These are phyloP conservation scores for Eumerus sabulonum DNA, from an alignment of 2,888 invertebrate species.

Conservation along the genomic window DNA sequence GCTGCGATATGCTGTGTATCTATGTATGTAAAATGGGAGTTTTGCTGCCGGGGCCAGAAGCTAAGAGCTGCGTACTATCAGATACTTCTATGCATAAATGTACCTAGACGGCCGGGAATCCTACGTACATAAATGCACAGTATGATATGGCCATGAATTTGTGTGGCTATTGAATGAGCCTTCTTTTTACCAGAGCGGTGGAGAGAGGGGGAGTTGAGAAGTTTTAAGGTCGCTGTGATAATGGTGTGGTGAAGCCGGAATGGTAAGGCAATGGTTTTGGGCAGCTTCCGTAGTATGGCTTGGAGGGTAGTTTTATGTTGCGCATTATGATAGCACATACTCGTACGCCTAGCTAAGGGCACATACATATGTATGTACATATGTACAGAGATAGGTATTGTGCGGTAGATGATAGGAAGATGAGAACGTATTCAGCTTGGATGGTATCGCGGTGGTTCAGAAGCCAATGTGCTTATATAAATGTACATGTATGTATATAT, in stretches of 20 bases:
- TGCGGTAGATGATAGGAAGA: not conserved
- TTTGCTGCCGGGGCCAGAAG: slow-evolving; percentile 27
- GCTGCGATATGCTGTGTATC: slow-evolving; percentile 25
- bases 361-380: too few species aligned
- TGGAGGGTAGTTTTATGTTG: slow-evolving; percentile 65
- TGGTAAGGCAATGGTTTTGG: slow-evolving; percentile 25
- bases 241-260: slow-evolving; percentile 33
- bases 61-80: slow-evolving; percentile 17
- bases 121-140: not conserved
- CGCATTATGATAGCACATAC: slow-evolving; percentile 58
- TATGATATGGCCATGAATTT: slow-evolving; percentile 62
- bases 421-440: slow-evolving; percentile 23
- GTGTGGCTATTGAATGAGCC: slow-evolving; percentile 60
- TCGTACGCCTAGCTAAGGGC: not conserved
- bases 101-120: too few species aligned
- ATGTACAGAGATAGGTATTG: not conserved
- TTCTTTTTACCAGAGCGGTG: slow-evolving; percentile 6
- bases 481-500: slow-evolving; percentile 3
- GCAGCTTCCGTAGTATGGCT: too few species aligned
- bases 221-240: slow-evolving; percentile 60
- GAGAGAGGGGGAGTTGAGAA: slow-evolving; percentile 34
- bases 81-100: slow-evolving; percentile 24
- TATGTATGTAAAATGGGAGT: slow-evolving; percentile 60
- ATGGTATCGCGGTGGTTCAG: slow-evolving; percentile 23
- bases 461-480: not conserved